Conservation (phyloP, 2,888 invertebrate genomes). For the Anaspis maculata region DNA sequence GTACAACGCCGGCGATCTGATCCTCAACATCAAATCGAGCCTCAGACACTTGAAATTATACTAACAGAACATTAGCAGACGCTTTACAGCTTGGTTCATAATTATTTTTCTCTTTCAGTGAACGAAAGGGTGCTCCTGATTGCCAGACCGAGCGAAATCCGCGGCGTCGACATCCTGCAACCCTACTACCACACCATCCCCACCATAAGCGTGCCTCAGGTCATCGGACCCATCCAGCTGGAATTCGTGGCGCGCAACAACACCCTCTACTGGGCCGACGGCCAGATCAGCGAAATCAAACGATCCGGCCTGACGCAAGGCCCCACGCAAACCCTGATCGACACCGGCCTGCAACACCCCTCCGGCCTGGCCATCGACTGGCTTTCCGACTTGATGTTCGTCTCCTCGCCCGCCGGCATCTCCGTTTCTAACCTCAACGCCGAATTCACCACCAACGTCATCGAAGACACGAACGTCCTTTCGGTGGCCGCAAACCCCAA, state of each 20-base stretch:
- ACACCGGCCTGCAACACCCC: constrained; percentile 57
- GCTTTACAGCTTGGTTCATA: no score
- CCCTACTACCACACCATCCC: constrained; percentile 75
- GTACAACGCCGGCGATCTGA: no score
- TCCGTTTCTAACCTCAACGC: constrained; percentile 64
- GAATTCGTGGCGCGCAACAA: constrained; percentile 59
- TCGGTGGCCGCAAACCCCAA: constrained; percentile 65
- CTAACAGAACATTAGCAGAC: no score
- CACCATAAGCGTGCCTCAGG: constrained; percentile 64
- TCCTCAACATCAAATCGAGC: no score
- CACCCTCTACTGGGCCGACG: constrained; percentile 72
- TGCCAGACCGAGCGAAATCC: constrained; percentile 66
- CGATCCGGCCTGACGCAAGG: constrained; percentile 59
- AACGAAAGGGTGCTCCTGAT: constrained; percentile 75
- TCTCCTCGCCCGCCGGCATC: constrained; percentile 56
- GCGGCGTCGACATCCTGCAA: constrained; percentile 71
- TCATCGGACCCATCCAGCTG: constrained; percentile 61
- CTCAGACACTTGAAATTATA: no score
- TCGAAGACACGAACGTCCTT: constrained; percentile 45
- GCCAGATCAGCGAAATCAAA: constrained; percentile 66
- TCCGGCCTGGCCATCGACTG: constrained; percentile 76
- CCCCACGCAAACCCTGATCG: constrained; percentile 62
- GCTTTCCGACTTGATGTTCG: constrained; percentile 68
- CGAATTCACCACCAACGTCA: constrained; percentile 50
- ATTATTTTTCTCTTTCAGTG: constrained; percentile 42